These are phyloP conservation scores for Elymnias hypermnestra DNA, from an alignment of 1,140 invertebrate genomes.

Conservation along the genomic window DNA sequence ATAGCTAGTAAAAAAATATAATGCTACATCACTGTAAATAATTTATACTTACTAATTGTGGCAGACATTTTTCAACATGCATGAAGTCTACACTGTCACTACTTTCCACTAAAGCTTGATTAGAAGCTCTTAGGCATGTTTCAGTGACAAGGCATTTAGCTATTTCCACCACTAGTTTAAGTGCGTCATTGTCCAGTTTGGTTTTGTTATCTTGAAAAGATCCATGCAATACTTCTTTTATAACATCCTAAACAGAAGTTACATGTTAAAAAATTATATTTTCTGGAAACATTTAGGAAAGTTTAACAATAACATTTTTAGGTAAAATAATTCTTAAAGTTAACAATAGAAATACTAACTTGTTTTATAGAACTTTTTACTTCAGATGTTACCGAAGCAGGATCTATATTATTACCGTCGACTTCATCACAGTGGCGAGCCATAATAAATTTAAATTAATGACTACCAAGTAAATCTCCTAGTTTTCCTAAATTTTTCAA, in stretches of 20 bases:
- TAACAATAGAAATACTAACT: constrained; percentile 19
- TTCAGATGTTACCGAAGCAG: constrained; percentile 40
- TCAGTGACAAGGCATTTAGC: constrained; percentile 71
- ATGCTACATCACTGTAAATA: background rate
- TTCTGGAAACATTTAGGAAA: background rate
- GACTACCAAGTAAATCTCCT: too few relatives aligned
- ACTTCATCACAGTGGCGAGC: constrained; percentile 16
- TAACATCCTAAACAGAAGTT: constrained; percentile 39
- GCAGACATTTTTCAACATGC: constrained; percentile 68
- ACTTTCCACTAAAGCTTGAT: constrained; percentile 61
- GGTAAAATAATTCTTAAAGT: background rate
- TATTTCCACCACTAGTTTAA: constrained; percentile 63
- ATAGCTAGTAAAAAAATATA: too few relatives aligned
- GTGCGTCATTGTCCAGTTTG: constrained; percentile 47
- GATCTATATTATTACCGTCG: constrained; percentile 44
- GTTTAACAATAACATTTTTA: background rate
- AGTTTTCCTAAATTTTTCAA: too few relatives aligned
- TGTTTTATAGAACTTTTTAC: constrained; percentile 44
- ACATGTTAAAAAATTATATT: background rate
- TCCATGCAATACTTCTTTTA: constrained; percentile 46
- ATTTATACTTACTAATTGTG: constrained; percentile 56
- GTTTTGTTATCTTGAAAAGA: constrained; percentile 58
- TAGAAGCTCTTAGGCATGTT: constrained; percentile 65
- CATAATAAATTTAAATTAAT: constrained; percentile 3
- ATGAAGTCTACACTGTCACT: constrained; percentile 57